Percentiles rank a stretch among this genome's conserved stretches.
Evolutionary conservation across 2,888 invertebrate genomes (phyloP).

Genomic region (Tromatobia lineatoria): DNA sequence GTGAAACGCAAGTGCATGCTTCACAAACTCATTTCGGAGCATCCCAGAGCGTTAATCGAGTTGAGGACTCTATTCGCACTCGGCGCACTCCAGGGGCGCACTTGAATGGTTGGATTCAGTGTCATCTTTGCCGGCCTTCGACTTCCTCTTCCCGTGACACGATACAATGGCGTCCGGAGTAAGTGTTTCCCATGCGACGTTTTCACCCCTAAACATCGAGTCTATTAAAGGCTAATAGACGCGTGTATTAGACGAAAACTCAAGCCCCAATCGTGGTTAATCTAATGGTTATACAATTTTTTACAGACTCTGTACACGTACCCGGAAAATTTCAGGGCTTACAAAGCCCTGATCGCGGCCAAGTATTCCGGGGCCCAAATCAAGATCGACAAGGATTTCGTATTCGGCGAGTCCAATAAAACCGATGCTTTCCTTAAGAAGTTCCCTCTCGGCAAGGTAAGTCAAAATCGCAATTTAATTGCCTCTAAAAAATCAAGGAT

Average conservation of each 20-base stretch:
- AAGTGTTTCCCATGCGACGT: constrained; percentile 82
- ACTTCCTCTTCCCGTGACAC: constrained; percentile 84
- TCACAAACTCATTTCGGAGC: not conserved
- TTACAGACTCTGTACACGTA: constrained; percentile 98
- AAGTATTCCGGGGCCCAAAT: constrained; percentile 96
- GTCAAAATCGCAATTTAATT: constrained; percentile 73
- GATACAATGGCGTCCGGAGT: constrained; percentile 87
- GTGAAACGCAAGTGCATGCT: not conserved
- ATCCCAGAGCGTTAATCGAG: not conserved
- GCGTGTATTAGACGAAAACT: constrained; percentile 33
- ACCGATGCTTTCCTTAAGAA: constrained; percentile 94
- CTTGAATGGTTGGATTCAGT: constrained; percentile 69
- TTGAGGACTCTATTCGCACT: constrained; percentile 39
- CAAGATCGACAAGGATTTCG: constrained; percentile 94
- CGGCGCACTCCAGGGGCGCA: constrained; percentile 62
- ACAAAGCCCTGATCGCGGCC: constrained; percentile 98
- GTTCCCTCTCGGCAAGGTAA: constrained; percentile 98
- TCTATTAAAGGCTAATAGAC: constrained; percentile 41
- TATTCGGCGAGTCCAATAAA: constrained; percentile 97
- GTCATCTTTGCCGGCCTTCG: constrained; percentile 82
- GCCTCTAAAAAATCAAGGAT: not conserved
- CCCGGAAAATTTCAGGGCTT: constrained; percentile 99
- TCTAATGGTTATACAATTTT: constrained; percentile 72
- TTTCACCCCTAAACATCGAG: constrained; percentile 82
- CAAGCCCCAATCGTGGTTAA: constrained; percentile 36